Base-by-base conservation (phyloP, 1,140 invertebrate genomes). In the Drosophila kepulauana region DNA sequence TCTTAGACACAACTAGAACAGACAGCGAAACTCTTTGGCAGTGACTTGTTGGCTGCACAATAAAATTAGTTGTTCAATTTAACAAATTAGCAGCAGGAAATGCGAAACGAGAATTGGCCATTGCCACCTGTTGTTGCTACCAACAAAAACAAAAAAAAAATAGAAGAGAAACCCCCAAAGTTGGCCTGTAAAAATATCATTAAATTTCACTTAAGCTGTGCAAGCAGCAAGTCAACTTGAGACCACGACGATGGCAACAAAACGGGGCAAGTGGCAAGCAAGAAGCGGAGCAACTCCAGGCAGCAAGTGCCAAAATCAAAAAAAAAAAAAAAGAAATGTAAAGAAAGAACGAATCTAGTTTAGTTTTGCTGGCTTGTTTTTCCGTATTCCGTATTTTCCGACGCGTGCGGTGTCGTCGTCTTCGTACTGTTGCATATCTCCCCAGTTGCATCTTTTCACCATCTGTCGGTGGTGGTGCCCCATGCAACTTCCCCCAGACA, bases 181-280 rank as follows among this genome's bases (percentile, higher is more conserved):
- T 73, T 70, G 62, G 57, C 79, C 59, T 56, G 73, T 66, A 64
- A 79, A 71, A 79, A 84, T 84, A 84, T 78, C 84, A 87, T 87
- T 87, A 84, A 87, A 87, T 80, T 88, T 88, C 80, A 84, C 80
- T 87, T 87, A 84, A 87, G 80, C 78, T 63, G 54, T 67, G 52
- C 72, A 64, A 82, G 51, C 70, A 49, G 58, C 66, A 59, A 59
- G 68, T 54, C 58, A 79, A 73, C 68, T 49, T 20, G 54, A 65
- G 49, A 56, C 69, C 49, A 61, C 68, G 46, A 65, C 35, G 46
- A 30, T 33, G 67, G 59, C 10, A 16, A 66, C 15, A 49, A 57
- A 6, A 16, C 7, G 16, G 25, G 41, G 13, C 41, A n/a, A 43
- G 3, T 13, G 43, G 20, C 43, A 49, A 61, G 30, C 8, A 13